Evolutionary conservation across 2,888 invertebrate species (phyloP), one percentile per base, ranked within the genome.

Genomic region (Calameuta filiformis): DNA sequence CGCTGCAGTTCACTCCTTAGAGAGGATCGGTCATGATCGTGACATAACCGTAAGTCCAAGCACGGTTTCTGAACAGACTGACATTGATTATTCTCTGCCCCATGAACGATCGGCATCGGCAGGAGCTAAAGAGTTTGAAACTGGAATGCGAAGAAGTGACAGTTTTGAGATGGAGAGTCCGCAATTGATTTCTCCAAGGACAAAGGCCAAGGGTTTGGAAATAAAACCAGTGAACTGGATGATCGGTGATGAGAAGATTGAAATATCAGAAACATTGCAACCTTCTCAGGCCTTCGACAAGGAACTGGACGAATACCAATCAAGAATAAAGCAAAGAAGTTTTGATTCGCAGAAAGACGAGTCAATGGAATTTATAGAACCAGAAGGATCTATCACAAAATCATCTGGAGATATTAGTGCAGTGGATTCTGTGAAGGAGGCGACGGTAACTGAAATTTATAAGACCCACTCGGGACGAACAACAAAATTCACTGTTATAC

Each of bases 221-320:
- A 90, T 91, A 68, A 88, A 89, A 35, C 89, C 90, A 0, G 87
- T 88, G 1, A 84, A 89, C 33, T 91, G 91, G 91, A 90, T 89
- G 90, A 91, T 91, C 35, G 91, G 91, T 0, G 91, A 91, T 56
- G 90, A 91, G 76, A 91, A 91, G 80, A 91, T 91, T 37, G 91
- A 90, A 75, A 90, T 91, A 77, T 85, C 88, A 0, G 91, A 91
- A 75, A 84, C 85, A 0, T 35, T 91, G 1, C 86, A 91, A 31
- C 91, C 91, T 1, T 91, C 87, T 0, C 88, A 91, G 77, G 90
- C 84, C 1, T 91, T 91, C 68, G 86, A 90, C 77, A 90, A 89
- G 75, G 91, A 91, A 78, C 85, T 91, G 15, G 91, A 91, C 3
- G 91, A 88, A 76, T 91, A 90, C 68, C 89, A 90, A 68, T 85